Base-by-base conservation (phyloP, 2,113 vertebrate genomes). In the Sigmodon hispidus region DNA sequence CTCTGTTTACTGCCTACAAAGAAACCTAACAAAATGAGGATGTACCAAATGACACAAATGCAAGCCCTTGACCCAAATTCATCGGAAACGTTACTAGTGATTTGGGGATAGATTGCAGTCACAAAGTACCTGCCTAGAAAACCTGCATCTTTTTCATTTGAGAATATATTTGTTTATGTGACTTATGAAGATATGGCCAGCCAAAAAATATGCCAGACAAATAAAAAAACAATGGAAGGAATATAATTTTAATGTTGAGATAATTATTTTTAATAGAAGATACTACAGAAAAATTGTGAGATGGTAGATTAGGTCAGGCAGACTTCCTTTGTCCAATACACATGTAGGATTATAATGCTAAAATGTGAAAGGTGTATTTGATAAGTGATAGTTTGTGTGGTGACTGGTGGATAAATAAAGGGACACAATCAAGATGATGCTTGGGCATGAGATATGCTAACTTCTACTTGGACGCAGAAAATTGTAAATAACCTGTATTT, bases 31-130 rank as follows among this genome's bases (percentile, higher is more conserved):
- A 59, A 88, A 87, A 43, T 0, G 3, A 52, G 2, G 6, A 13
- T 26, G 31, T 73, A 3, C 8, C 12, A 9, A 36, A 75, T 40
- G 19, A 87, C 36, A 76, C 31, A 40, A 19, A 2, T 9, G 29
- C 3, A 13, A 2, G 3, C 22, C 11, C 55, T n/a, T 22, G 24
- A 6, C 24, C 10, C 15, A 31, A 0, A 1, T 69, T 16, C 21
- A 15, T 40, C 17, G 63, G 40, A 63, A 63, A 61, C 16, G 43
- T 24, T 63, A 7, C 4, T 45, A 19, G 24, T 31, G 57, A 63
- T 43, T 31, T 84, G 15, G 40, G 40, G 0, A 12, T 61, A 15
- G 11, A 16, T 26, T 40, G 43, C 26, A 45, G 40, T 34, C 22
- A 17, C 19, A 63, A 15, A 84, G 4, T 63, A 63, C n/a, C 26